Percentiles rank a stretch among this genome's conserved stretches.
These are phyloP conservation scores for Gracilinanus agilis DNA, from an alignment of 2,113 vertebrate species.

Conservation along the genomic window DNA sequence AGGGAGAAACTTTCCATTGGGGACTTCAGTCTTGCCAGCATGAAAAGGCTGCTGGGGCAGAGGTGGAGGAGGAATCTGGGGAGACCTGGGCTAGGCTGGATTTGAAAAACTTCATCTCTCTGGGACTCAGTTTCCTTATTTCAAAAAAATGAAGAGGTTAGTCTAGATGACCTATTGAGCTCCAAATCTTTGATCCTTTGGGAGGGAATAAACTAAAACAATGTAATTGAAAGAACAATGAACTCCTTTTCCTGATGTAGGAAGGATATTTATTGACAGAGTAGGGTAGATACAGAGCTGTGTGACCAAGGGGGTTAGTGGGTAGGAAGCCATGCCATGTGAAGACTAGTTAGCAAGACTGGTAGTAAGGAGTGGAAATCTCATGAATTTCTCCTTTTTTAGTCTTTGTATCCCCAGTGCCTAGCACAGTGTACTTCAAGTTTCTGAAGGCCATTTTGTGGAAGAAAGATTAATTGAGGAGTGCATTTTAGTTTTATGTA, in stretches of 20 bases:
- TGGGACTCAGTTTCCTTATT: neutral
- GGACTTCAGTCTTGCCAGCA: neutral
- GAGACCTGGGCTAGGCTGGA: neutral
- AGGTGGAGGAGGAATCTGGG: neutral
- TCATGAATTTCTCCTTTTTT: neutral
- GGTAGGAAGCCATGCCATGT: neutral
- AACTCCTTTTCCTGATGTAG: neutral
- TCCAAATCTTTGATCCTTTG: neutral
- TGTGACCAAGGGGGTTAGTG: neutral
- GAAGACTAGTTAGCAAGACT: neutral
- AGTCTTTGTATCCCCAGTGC: too few species aligned
- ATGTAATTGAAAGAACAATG: neutral
- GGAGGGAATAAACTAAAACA: neutral
- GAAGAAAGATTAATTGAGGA: neutral
- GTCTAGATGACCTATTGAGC: neutral
- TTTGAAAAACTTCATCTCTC: neutral
- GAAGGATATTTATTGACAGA: neutral
- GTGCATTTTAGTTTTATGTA: neutral
- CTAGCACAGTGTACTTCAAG: neutral
- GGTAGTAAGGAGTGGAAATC: too few species aligned
- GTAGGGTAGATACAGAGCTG: neutral
- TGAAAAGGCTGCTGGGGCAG: too few species aligned
- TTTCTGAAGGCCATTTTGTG: neutral
- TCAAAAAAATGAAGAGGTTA: neutral
- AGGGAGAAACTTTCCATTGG: neutral